Conservation (phyloP, 2,888 invertebrate species). For the Xylocampa areola region DNA sequence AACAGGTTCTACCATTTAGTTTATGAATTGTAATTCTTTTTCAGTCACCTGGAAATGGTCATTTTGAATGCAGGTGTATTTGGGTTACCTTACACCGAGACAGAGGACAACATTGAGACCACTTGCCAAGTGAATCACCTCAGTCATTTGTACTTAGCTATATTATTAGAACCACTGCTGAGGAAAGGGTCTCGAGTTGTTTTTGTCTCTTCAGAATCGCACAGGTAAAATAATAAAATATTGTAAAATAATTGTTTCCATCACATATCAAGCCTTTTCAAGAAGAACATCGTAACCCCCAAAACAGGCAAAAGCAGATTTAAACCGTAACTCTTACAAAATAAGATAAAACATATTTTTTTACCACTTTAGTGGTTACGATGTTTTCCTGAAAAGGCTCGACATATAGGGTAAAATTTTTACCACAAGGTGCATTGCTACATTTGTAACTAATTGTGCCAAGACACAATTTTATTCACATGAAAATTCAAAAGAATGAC, state of each 20-base stretch:
- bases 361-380: too few relatives aligned
- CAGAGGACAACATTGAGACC: constrained; percentile 93
- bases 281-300: too few relatives aligned
- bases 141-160: constrained; percentile 94
- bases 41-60: constrained; percentile 92
- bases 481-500: too few relatives aligned
- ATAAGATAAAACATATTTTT: too few relatives aligned
- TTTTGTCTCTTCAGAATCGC: constrained; percentile 96
- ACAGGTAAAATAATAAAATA: constrained; percentile 89
- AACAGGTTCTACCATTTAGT: background rate
- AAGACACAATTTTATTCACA: too few relatives aligned
- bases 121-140: constrained; percentile 97
- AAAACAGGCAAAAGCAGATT: constrained; percentile 12
- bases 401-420: too few relatives aligned
- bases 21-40: constrained; percentile 56
- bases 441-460: too few relatives aligned
- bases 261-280: too few relatives aligned
- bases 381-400: too few relatives aligned
- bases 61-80: constrained; percentile 96
- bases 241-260: background rate
- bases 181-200: constrained; percentile 93
- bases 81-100: constrained; percentile 92
- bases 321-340: too few relatives aligned
- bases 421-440: too few relatives aligned
- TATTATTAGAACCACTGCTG: constrained; percentile 93